A percentile compares a stretch with the other conserved stretches of the same genome.
Evolutionary conservation across 2,888 invertebrate species (phyloP).

Genomic region (Polydrusus pterygomalis): DNA sequence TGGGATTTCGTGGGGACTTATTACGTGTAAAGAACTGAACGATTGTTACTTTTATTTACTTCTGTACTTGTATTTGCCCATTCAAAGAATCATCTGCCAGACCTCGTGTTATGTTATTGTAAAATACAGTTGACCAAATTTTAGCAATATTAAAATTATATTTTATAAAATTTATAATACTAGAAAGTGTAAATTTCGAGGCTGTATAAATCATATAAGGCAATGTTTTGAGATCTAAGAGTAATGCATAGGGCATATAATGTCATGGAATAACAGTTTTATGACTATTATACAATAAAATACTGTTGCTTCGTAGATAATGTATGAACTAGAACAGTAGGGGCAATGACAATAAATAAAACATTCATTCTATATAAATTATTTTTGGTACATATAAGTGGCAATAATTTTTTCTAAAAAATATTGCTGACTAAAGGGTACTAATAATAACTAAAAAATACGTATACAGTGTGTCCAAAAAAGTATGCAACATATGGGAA

Average conservation of each 20-base stretch:
- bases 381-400: slow-evolving; percentile 20
- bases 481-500: no score
- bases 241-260: slow-evolving; percentile 7
- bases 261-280: slow-evolving; percentile 22
- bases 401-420: slow-evolving; percentile 24
- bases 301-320: no score
- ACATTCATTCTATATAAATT: slow-evolving; percentile 22
- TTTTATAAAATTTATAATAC: background rate
- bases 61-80: no score
- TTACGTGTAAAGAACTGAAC: no score
- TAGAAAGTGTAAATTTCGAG: background rate
- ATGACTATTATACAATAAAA: no score
- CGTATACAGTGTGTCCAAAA: no score
- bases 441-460: background rate
- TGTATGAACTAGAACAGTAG: no score
- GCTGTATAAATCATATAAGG: slow-evolving; percentile 15
- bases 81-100: no score
- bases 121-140: background rate
- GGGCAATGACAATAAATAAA: no score
- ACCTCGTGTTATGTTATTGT: background rate
- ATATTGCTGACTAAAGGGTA: slow-evolving; percentile 19
- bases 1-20: no score
- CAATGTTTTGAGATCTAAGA: slow-evolving; percentile 22
- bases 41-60: no score
- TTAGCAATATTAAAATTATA: background rate